Percentiles rank a stretch among this genome's conserved stretches.
Evolutionary conservation across 2,888 invertebrate genomes (phyloP).

Genomic region (Trichopria drosophilae): DNA sequence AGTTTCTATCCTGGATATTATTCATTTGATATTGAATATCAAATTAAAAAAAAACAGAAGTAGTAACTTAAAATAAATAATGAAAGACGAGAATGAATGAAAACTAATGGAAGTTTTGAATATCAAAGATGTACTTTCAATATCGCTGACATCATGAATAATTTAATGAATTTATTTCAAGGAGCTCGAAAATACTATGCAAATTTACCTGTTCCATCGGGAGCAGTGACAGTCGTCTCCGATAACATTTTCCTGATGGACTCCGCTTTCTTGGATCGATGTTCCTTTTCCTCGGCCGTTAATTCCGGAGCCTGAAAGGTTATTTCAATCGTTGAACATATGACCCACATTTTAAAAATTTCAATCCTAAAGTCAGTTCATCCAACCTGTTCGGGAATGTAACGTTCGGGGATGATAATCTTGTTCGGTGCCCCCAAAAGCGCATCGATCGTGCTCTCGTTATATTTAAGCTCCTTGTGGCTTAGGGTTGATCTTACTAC

Average conservation of each 20-base stretch:
- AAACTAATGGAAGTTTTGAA: neutral
- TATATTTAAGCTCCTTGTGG: constrained; percentile 68
- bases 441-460: constrained; percentile 83
- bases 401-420: constrained; percentile 88
- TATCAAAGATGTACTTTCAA: neutral
- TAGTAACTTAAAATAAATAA: neutral
- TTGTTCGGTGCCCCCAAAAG: constrained; percentile 85
- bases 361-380: neutral
- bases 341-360: neutral
- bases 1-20: no score
- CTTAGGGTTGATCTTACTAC: constrained; percentile 82
- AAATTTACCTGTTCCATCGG: constrained; percentile 45
- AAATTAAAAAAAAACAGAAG: constrained; percentile 34
- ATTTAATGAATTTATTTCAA: neutral
- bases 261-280: constrained; percentile 84
- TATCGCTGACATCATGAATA: constrained; percentile 5
- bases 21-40: no score
- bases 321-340: neutral
- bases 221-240: constrained; percentile 65
- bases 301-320: constrained; percentile 73
- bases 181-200: neutral
- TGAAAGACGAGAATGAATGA: neutral
- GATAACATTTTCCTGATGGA: constrained; percentile 89
- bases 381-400: constrained; percentile 81
- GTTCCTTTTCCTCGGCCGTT: constrained; percentile 81